Evolutionary conservation across 2,888 invertebrate genomes (phyloP), one percentile per base, ranked within the genome.

Genomic region (Plebejus melissa): DNA sequence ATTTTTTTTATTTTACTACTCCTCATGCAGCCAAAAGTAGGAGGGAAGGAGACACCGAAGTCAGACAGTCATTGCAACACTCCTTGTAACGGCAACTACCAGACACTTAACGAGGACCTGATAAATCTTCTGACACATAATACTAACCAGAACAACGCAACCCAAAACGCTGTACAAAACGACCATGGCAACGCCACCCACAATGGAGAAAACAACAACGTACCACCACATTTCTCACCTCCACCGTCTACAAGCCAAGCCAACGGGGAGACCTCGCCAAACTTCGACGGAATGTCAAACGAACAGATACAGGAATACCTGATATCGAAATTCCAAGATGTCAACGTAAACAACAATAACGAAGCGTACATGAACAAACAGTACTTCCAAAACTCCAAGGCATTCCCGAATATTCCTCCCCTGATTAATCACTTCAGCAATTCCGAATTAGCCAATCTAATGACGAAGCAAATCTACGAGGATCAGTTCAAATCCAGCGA

Each of bases 381-480:
- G 77, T 93, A 85, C 80, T 93, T 85, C 76, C 93, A 93, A 77
- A 93, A 93, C 78, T 81, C 85, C 77, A 89, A 87, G 69, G 92
- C 92, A 28, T 93, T 93, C 76, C 92, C 93, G 0, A 86, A 90
- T 76, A 90, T 93, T 70, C 91, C 92, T 7, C 91, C 87, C 6
- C 81, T 93, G 32, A 84, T 82, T 7, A 90, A 86, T 77, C 86
- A 91, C 77, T 89, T 83, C 82, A 91, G 88, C 80, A 88, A 87
- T 78, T 82, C 86, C 0, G 91, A 91, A 76, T 77, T 92, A 46
- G 84, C 85, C 6, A 88, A 81, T 76, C 82, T 90, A 22, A 77
- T 89, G 58, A 86, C 85, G 75, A 83, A 88, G 28, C 85, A 85
- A 46, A 78, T 82, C 1, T 88, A 83, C 77, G 86, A 86, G 74